These are phyloP conservation scores for Malaclemys terrapin DNA, from an alignment of 2,113 vertebrate genomes.

Conservation along the genomic window DNA sequence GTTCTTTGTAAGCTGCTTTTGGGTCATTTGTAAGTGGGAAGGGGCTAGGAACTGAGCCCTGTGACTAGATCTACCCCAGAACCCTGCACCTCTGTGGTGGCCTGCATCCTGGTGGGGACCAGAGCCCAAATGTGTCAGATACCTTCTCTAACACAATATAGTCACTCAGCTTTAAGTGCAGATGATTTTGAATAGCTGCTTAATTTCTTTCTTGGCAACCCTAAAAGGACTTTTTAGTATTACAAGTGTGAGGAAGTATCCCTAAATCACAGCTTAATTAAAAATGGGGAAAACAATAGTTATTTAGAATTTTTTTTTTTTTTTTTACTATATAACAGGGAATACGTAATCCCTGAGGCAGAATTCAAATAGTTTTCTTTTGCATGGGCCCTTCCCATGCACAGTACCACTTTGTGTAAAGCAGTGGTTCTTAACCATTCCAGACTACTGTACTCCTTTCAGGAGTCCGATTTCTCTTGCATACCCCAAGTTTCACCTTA, in stretches of 20 bases:
- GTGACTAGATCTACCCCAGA: neutral
- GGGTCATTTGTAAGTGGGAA: neutral
- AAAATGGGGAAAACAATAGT: neutral
- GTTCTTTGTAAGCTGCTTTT: neutral
- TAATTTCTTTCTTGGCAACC: neutral
- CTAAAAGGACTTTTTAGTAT: neutral
- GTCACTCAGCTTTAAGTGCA: neutral
- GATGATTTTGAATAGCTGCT: neutral
- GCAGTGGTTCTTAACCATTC: neutral
- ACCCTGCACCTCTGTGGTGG: neutral
- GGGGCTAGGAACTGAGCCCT: neutral
- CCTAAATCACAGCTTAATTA: neutral
- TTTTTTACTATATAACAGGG: neutral
- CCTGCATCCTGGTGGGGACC: neutral
- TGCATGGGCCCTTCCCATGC: neutral
- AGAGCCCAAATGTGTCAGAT: too few species aligned
- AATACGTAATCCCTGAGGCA: neutral
- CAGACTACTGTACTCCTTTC: too few species aligned
- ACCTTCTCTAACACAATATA: neutral
- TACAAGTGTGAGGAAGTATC: neutral
- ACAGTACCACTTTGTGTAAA: neutral
- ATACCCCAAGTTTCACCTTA: too few species aligned
- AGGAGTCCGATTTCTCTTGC: too few species aligned
- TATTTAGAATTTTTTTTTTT: neutral
- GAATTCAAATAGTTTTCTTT: neutral